Evolutionary conservation across 2,113 vertebrate genomes (phyloP), one percentile per base, ranked within the genome.

Genomic region (Brachypodius melanocephalos): DNA sequence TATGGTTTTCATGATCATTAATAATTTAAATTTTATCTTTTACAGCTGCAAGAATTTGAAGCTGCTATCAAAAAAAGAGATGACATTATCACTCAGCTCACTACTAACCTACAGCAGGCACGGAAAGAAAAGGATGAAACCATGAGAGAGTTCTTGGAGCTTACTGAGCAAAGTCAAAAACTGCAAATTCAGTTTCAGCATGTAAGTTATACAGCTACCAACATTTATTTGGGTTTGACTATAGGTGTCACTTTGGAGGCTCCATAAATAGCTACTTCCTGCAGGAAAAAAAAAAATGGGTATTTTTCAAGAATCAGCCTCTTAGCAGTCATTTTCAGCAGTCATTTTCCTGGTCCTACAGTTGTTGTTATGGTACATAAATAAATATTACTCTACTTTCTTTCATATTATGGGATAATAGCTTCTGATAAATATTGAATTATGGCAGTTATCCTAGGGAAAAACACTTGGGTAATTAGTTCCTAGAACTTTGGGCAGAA

Each of bases 161-260:
- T 99, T 85, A 99, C 99, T 7, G 98, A 99, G 75, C 98, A 99
- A 94, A 99, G 99, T 96, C 99, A 99, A 90, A 99, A 98, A 74
- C 97, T 99, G 25, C 98, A 99, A 74, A 98, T 99, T 96, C 99
- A 99, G 62, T 99, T 99, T 96, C 99, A 99, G 68, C 99, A 99
- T 98, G 99, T 99, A 96, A 96, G 97, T 98, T 85, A 68, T 57
- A 75, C 12, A 5, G 5, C n/a, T 79, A 17, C 17, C 34, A 40
- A 7, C 34, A 24, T 61, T 63, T 82, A 57, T 65, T 72, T 55
- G 45, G 3, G 2, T 52, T 84, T 86, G 14, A 76, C 75, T 73
- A 32, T 24, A 14, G 5, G 2, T 75, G 40, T 77, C 11, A 4
- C 26, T 74, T 88, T 34, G 25, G 29, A 55, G 17, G 10, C 14